Evolutionary conservation across 2,113 vertebrate genomes (phyloP), one percentile per base, ranked within the genome.

Genomic region (Nyctibius bracteatus): DNA sequence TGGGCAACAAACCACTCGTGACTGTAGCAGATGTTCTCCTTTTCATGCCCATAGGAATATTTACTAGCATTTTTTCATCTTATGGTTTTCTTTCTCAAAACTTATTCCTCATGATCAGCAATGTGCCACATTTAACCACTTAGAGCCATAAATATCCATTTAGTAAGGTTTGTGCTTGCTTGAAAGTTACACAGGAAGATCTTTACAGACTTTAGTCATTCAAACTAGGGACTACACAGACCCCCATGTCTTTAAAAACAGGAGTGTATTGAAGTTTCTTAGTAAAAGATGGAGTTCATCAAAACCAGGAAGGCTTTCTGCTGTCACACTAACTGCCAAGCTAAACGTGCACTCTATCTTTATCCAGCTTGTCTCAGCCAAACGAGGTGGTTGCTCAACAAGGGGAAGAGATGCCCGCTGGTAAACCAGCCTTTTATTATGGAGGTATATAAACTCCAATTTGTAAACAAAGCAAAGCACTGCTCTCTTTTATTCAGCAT

Each of bases 11-110:
- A 96, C 94, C 91, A 94, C 91, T 88, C 16, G 12, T 96, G 95
- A 91, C 88, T 94, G 57, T 4, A 91, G 89, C 96, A 97, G 96
- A 94, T 96, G 96, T 94, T 95, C 91, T 94, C 73, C 54, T 90
- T 92, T 94, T 85, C 85, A 82, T 81, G 91, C 95, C 95, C 95
- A 25, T 3, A 81, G 92, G 85, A 91, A 94, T 88, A 86, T 83
- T 86, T 75, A 79, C 85, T 35, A 68, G 78, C 28, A 22, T 30
- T 65, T 85, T 66, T 74, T 84, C 54, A 59, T 77, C 8, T 55
- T 86, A 31, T 10, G 23, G 8, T 58, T 77, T 81, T 86, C 52
- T 54, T 13, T 68, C 79, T 92, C 66, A 77, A 85, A 80, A 66
- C 35, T 27, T 75, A 46, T 8, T 96, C 62, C 71, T 92, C 61